Base-by-base conservation (phyloP, 1,140 invertebrate genomes). In the Drosophila murphyi region DNA sequence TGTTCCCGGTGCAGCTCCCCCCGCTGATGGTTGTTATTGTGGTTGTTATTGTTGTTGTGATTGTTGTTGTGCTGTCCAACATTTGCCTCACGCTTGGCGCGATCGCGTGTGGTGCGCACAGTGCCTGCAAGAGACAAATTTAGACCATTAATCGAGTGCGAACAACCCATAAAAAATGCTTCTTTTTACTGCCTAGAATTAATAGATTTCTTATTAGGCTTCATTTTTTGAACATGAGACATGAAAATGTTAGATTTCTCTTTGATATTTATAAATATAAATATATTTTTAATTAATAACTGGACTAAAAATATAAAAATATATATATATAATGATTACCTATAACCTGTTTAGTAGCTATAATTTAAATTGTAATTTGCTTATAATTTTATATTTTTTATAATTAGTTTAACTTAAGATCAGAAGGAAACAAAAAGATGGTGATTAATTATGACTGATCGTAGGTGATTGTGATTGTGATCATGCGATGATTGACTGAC, bases 71-170 rank as follows among this genome's bases (percentile, higher is more conserved):
- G 70, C 55, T 85, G 81, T 35, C 76, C 78, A 75, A 87, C 74
- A 47, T 91, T 92, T 3, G 91, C 91, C 69, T 92, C 91, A 79
- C 91, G 91, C 72, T 92, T 92, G 75, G 91, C 91, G 51, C 91
- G 91, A 90, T 92, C 91, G 6, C 91, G 88, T 32, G 91, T 92
- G 45, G 91, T 92, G 56, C 91, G 91, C 48, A 91, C 90, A 8
- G 91, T 79, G 5, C 91, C 91, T 90, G 57, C 37, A 80, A 43
- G 5, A 59, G 20, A 54, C 2, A 39, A 12, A 52, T 39, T 48
- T 34, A 10, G 34, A 8, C 4, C 4, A 10, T 31, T 7, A n/a
- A 28, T 20, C 20, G 20, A 20, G 20, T 20, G 20, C 20, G 20
- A 20, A 20, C 20, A 20, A 20, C 20, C 20, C 20, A 20, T 20